These are phyloP conservation scores for Gila robusta DNA, from an alignment of 2,797 vertebrate genomes.

Conservation along the genomic window DNA sequence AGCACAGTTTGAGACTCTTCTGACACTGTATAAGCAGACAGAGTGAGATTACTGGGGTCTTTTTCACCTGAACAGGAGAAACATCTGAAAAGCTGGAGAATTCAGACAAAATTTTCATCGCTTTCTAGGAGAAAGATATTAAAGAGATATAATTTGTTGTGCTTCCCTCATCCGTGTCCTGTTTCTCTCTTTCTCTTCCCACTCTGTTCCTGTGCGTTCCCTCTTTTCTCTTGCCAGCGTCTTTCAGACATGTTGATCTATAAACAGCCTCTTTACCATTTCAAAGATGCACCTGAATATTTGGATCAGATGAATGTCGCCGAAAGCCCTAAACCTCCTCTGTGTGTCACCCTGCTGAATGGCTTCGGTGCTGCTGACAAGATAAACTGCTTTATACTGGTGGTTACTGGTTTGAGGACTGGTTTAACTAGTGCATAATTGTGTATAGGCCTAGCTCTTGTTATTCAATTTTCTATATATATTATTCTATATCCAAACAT, in stretches of 20 bases:
- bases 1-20: neutral
- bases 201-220: conserved; percentile 50
- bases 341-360: neutral
- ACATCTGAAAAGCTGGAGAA: neutral
- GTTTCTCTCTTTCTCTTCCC: neutral
- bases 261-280: conserved; percentile 77
- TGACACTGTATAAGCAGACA: neutral
- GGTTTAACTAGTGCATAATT: neutral
- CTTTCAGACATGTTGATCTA: conserved; percentile 54
- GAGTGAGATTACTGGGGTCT: neutral
- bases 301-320: conserved; percentile 25
- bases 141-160: neutral
- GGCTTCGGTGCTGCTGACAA: no score
- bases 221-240: conserved; percentile 67
- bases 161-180: conserved; percentile 16
- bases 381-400: neutral
- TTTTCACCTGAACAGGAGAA: neutral
- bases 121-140: conserved; percentile 9
- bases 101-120: neutral
- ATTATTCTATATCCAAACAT: neutral
- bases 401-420: neutral
- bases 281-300: conserved; percentile 72
- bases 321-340: conserved; percentile 20
- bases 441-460: neutral
- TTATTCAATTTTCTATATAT: neutral